Base-by-base conservation (phyloP, 2,888 invertebrate species). In the Aleiodes leptofemur region DNA sequence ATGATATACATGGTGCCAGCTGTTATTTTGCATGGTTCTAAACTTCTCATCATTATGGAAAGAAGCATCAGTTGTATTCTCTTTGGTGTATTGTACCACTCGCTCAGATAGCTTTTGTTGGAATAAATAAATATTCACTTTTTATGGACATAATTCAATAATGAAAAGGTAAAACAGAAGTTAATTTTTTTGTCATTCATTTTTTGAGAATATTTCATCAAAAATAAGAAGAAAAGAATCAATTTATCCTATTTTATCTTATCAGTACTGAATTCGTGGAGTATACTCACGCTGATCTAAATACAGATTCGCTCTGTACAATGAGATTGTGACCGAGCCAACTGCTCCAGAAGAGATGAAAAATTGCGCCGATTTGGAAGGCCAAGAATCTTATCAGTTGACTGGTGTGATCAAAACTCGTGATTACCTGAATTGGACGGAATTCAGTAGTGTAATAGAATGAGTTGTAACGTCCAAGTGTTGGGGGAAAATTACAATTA, bases 281-380 rank as follows among this genome's bases (percentile, higher is more conserved):
- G 4, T 48, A 51, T 34, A 73, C 79, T 8, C 51, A 81, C 80
- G 72, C 38, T 29, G 76, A 75, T 31, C 70, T 11, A 9, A 72
- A 73, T 51, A 80, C 72, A 57, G 14, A 48, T 29, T 56, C 23
- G 56, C 77, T 78, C n/a, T 78, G 73, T 50, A 80, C 70, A 14
- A 80, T 76, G 13, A 81, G 71, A 73, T 77, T 64, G 23, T 81
- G 78, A 48, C 79, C 74, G 6, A 74, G 76, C 66, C 56, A 81
- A 71, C 78, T 79, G 23, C 76, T 78, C 61, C 76, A 77, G 51
- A 78, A 78, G 14, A 80, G 77, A 73, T 79, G 77, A 48, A 70
- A 55, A 13, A 76, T 51, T 34, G 74, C 69, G 29, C 73, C 77
- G 4, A 77, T 4, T 14, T 75, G 59, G 7, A 78, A 74, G 43